Conservation (phyloP, 2,888 invertebrate species). For the Brachypalpus laphriformis region DNA sequence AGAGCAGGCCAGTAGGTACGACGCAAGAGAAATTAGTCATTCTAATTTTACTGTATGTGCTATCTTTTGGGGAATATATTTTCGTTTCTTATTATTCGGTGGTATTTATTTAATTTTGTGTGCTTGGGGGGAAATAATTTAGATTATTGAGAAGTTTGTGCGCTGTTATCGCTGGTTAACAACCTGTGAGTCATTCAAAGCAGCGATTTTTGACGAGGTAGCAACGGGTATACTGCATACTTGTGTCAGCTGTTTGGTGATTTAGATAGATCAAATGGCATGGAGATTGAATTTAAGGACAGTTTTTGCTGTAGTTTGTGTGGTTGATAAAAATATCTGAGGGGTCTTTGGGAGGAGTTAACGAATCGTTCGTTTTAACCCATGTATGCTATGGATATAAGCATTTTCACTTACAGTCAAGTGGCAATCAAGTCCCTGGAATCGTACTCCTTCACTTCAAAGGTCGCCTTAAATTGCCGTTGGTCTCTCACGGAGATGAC, state of each 20-base stretch:
- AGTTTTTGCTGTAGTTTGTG: too few relatives aligned
- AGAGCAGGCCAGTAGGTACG: too few relatives aligned
- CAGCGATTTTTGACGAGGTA: not conserved
- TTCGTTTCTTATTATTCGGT: not conserved
- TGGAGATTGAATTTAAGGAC: too few relatives aligned
- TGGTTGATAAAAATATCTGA: too few relatives aligned
- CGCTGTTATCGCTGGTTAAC: not conserved
- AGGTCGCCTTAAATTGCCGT: too few relatives aligned
- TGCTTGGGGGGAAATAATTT: not conserved
- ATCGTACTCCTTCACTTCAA: too few relatives aligned
- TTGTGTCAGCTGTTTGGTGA: not conserved
- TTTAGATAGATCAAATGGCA: not conserved
- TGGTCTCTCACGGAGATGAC: too few relatives aligned
- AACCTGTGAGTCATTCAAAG: not conserved
- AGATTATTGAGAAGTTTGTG: not conserved
- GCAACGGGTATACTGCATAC: not conserved
- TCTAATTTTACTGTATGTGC: slow-evolving; percentile 8
- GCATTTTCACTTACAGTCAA: too few relatives aligned
- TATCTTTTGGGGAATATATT: not conserved
- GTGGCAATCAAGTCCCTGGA: too few relatives aligned
- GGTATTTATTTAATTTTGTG: not conserved
- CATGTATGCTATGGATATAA: too few relatives aligned
- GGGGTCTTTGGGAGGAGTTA: too few relatives aligned
- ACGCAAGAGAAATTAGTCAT: slow-evolving; percentile 28
- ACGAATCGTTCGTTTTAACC: too few relatives aligned